phyloP scores from a whole-genome alignment of 2,113 vertebrate genomes.

The Rhynchomys soricoides region DNA sequence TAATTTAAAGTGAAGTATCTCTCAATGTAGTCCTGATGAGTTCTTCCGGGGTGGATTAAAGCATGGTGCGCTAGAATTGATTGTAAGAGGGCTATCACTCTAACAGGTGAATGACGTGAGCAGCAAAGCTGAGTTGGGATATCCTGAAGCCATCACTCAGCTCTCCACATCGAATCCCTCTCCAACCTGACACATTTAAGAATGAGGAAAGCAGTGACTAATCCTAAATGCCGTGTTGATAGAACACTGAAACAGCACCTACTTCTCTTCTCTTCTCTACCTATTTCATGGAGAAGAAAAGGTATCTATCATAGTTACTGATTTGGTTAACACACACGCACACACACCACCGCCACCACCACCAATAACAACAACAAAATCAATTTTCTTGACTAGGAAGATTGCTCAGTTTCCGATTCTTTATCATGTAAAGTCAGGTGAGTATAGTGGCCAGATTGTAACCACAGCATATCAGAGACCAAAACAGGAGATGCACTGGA shows the following conservation, averaged over 20 bases:
- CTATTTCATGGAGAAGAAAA: background rate
- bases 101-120: background rate
- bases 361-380: background rate
- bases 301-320: background rate
- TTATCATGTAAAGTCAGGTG: background rate
- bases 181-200: background rate
- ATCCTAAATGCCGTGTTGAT: background rate
- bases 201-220: background rate
- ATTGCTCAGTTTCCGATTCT: background rate
- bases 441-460: too few species aligned
- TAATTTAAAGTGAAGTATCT: constrained; percentile 16
- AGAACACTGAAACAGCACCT: background rate
- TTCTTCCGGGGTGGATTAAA: constrained; percentile 9
- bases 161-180: background rate
- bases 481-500: background rate
- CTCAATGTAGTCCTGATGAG: background rate
- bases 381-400: background rate
- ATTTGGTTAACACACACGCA: background rate
- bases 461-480: background rate
- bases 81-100: background rate
- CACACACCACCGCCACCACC: too few species aligned
- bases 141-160: background rate
- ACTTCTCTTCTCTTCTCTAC: background rate
- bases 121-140: background rate
- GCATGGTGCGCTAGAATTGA: background rate